Evolutionary conservation across 2,797 vertebrate genomes (phyloP), one percentile per base, ranked within the genome.

Genomic region (Lepilemur septentrionalis): DNA sequence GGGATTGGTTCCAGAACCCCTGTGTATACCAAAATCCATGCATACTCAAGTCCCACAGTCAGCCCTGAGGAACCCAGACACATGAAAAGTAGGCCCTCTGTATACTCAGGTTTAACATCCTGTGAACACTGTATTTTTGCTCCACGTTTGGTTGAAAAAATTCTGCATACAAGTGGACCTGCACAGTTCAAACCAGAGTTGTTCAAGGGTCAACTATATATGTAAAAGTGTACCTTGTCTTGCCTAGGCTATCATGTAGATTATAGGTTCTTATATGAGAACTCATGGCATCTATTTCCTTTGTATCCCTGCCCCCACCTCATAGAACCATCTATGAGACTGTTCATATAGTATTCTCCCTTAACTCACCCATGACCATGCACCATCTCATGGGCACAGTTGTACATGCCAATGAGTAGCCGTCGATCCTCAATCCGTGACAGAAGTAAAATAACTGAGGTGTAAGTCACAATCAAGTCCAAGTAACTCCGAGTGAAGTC

Each of bases 401-500:
- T 99, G 98, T 99, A 99, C 98, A 99, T 98, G 22, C 99, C 99
- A n/a, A 99, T 98, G 93, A 99, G 98, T 17, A 98, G 88, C 91
- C 99, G 99, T 95, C 99, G 99, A 82, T 99, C 99, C 69, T 99
- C 99, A 0, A 99, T 99, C 84, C 99, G 99, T 15, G 99, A 99
- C 59, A 99, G 98, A 94, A 99, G 98, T 57, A 99, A 95, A 96
- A 99, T 99, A 0, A 99, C 99, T 9, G 99, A 99, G 1, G 99
- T 98, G 76, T 99, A 99, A 94, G 99, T 99, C 97, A 98, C 98
- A 86, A 99, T 99, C 97, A 99, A 99, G 92, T 99, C 99, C 98
- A 99, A 97, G 98, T 99, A 99, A 97, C 95, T 99, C 98, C 99
- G 99, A 90, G 99, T 99, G 97, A 99, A 98, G 97, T 99, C 99